A percentile compares a stretch with the other conserved stretches of the same genome.
These are phyloP conservation scores for Onychostruthus taczanowskii DNA, from an alignment of 2,113 vertebrate genomes.

Conservation along the genomic window DNA sequence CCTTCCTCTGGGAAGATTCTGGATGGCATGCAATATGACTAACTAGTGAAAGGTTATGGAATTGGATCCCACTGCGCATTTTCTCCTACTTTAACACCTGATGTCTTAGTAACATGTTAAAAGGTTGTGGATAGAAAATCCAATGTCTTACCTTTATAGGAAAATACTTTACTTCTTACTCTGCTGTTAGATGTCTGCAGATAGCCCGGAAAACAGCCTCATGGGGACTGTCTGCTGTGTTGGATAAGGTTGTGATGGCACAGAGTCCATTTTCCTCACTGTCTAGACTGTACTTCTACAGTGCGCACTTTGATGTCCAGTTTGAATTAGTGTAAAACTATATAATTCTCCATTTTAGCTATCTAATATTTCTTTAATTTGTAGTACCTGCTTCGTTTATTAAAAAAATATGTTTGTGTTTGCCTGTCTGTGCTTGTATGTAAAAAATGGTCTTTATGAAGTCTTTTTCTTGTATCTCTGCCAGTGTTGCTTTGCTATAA, in stretches of 20 bases:
- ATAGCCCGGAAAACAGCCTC: background rate
- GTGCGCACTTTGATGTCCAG: background rate
- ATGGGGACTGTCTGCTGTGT: background rate
- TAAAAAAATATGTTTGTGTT: slow-evolving; percentile 15
- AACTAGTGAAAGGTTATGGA: background rate
- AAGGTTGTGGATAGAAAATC: background rate
- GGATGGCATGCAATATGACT: background rate
- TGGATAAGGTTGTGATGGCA: background rate
- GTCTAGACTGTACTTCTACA: background rate
- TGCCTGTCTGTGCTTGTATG: slow-evolving; percentile 33
- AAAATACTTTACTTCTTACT: background rate
- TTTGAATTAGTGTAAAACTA: background rate
- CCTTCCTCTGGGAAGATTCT: background rate
- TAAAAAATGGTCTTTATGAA: slow-evolving; percentile 24
- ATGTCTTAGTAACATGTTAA: background rate
- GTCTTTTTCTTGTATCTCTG: slow-evolving; percentile 16
- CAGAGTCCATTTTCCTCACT: background rate
- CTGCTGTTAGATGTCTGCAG: background rate
- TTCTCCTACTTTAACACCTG: background rate
- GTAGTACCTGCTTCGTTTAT: slow-evolving; percentile 9
- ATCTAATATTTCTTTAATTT: background rate
- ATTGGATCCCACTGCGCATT: background rate
- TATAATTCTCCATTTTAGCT: background rate
- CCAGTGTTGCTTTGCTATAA: slow-evolving; percentile 49
- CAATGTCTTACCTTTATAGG: background rate